These are phyloP conservation scores for Diabrotica virgifera DNA, from an alignment of 1,140 invertebrate genomes.

Conservation along the genomic window DNA sequence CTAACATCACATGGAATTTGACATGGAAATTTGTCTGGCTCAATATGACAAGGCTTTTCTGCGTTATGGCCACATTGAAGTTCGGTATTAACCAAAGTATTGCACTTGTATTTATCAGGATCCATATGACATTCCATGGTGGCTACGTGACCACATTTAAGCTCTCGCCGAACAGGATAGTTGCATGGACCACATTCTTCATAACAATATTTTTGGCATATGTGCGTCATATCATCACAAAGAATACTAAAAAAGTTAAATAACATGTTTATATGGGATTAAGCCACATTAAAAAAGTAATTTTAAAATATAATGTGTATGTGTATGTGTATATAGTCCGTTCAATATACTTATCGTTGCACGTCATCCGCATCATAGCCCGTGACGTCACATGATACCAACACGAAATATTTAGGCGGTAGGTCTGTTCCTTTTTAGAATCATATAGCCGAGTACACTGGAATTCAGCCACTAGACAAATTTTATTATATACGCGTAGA, in stretches of 20 bases:
- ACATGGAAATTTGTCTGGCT: slow-evolving; percentile 46
- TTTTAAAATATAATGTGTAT: no score
- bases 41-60: slow-evolving; percentile 47
- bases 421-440: no score
- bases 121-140: slow-evolving; percentile 47
- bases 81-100: slow-evolving; percentile 37
- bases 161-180: slow-evolving; percentile 41
- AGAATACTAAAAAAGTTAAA: slow-evolving; percentile 31
- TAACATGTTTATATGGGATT: not conserved
- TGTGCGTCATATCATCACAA: slow-evolving; percentile 49
- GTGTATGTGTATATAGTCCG: no score
- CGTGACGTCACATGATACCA: no score
- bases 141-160: slow-evolving; percentile 52
- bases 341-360: no score
- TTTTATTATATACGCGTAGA: no score
- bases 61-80: slow-evolving; percentile 52
- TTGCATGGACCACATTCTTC: slow-evolving; percentile 51
- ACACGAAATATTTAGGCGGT: no score
- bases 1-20: slow-evolving; percentile 46
- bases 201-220: slow-evolving; percentile 51
- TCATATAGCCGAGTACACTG: no score
- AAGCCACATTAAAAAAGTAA: no score
- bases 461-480: no score
- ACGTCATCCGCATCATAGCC: no score
- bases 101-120: slow-evolving; percentile 43